A percentile compares a stretch with the other conserved stretches of the same genome.
phyloP scores from a whole-genome alignment of 2,113 vertebrate genomes.

The Bubo scandiacus region DNA sequence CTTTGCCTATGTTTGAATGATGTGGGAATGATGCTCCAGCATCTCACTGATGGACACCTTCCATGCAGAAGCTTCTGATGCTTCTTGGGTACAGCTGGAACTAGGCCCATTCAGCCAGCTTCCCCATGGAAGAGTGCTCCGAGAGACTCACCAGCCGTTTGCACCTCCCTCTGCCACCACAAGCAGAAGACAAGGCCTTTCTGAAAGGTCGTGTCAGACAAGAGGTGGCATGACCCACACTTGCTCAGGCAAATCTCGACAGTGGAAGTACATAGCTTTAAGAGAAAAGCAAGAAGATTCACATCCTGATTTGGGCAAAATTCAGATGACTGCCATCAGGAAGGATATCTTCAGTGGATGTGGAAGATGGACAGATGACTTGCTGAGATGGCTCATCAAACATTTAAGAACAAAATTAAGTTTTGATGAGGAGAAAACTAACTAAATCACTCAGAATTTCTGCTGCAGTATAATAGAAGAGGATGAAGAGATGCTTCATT shows the following conservation, averaged over 20 bases:
- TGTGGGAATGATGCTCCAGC: not conserved
- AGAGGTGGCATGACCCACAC: not conserved
- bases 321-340: not conserved
- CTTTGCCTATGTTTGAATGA: not conserved
- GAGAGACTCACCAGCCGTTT: not conserved
- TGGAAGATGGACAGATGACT: not conserved
- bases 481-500: not conserved
- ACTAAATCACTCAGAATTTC: not conserved
- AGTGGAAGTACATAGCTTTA: not conserved
- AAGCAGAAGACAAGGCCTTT: not conserved
- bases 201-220: not conserved
- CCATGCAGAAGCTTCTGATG: not conserved
- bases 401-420: not conserved
- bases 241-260: not conserved
- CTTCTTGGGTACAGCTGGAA: not conserved
- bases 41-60: not conserved
- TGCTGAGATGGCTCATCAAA: not conserved
- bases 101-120: not conserved
- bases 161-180: not conserved
- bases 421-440: not conserved
- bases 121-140: not conserved
- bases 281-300: not conserved
- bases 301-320: not conserved
- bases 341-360: not conserved
- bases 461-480: not conserved